Evolutionary conservation across 1,140 invertebrate species (phyloP), one percentile per base, ranked within the genome.

Genomic region (Colletes latitarsis): DNA sequence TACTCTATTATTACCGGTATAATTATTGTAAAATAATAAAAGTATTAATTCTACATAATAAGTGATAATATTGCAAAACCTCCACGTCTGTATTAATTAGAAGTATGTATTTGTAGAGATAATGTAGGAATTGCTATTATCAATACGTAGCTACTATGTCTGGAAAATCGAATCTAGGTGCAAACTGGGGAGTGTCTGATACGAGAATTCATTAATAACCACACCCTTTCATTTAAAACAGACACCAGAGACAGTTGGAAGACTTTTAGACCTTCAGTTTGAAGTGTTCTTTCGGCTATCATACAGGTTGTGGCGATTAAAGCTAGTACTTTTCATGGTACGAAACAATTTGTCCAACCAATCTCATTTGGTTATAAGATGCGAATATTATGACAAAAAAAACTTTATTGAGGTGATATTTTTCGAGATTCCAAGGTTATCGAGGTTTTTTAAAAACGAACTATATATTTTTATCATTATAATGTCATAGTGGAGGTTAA

Each of bases 11-110:
- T 88, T 89, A 84, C 77, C 86, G 30, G 70, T 73, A 77, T 84
- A 64, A 87, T 80, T 87, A 82, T 73, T 89, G 84, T 89, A 88
- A 86, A 60, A 87, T 89, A 89, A 90, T 87, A 86, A 90, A 89
- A 88, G 85, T 79, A 82, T 81, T 81, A 81, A 81, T 80, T 83
- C 41, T 68, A 72, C 49, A 70, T 64, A 53, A 49, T 58, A 67
- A 53, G 43, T 62, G 15, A 60, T 49, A 60, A 78, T 71, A 78
- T 79, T 82, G 52, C 43, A 9, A 53, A 78, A 68, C 76, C 81
- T 82, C 49, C 62, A 2, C 2, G 39, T 76, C 43, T 41, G 19
- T 64, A 64, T 43, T 72, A 74, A 63, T 63, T 6, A 30, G n/a
- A 57, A 69, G 74, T 70, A 67, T 71, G 73, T 49, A 68, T 9